Evolutionary conservation across 2,888 invertebrate genomes (phyloP), one percentile per base, ranked within the genome.

Genomic region (Spisula solida): DNA sequence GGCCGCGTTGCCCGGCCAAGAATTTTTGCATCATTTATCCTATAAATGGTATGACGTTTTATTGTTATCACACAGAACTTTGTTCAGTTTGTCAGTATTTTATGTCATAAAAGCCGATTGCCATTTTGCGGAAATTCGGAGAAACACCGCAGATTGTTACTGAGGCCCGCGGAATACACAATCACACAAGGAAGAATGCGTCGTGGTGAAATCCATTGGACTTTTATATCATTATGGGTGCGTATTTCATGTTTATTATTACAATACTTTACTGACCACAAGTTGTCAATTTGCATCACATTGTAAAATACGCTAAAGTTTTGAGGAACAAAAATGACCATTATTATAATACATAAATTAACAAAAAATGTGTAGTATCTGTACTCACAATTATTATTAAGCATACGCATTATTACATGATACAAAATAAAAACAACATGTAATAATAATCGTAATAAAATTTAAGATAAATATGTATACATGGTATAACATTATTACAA

Each of bases 1-100:
- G 75, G 75, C 34, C 18, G 31, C 12, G 31, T 14, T 75, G 18
- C 34, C 34, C 31, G 0, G 14, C 31, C 18, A 8, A 5, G 1
- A 18, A 34, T 70, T 70, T 75, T 18, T 16, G 12, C 75, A 75
- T 75, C 34, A 18, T 18, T 75, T 25, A 34, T 12, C 75, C 75
- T 75, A 75, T 75, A 75, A 75, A 75, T 75, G 75, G 25, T 75
- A 25, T 66, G 60, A 66, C n/a, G 10, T 25, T 66, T n/a, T 25
- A 25, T 25, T 25, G 60, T 8, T 25, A 66, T 66, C 6, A 66
- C 25, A 12, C 60, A 66, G 60, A 66, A 66, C 60, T 25, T 66
- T 25, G 25, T n/a, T 66, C 60, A 66, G 60, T 66, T 66, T 66
- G 25, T 66, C 25, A 25, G 60, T 8, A 56, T n/a, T n/a, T 25